Percentiles rank a stretch among this genome's conserved stretches.
These are phyloP conservation scores for Diplolepis rosae DNA, from an alignment of 2,888 invertebrate species.

Conservation along the genomic window DNA sequence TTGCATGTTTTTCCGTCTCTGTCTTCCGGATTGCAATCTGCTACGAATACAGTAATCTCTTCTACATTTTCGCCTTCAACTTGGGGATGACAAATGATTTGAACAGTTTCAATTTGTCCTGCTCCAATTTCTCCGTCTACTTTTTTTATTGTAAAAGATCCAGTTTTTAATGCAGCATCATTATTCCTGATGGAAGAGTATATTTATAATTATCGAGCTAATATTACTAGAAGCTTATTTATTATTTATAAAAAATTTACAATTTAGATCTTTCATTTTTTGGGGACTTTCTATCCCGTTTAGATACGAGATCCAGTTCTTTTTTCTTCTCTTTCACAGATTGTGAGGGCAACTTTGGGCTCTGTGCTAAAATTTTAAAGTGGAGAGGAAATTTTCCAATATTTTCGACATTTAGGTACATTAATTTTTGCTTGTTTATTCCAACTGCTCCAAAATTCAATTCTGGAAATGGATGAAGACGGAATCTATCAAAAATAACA, in stretches of 20 bases:
- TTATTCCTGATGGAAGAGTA: conserved; percentile 16
- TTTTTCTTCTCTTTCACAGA: conserved; percentile 1
- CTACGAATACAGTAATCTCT: conserved; percentile 65
- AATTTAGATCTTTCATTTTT: background rate
- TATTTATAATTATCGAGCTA: conserved; percentile 19
- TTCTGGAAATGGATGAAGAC: conserved; percentile 77
- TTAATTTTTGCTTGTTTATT: conserved; percentile 75
- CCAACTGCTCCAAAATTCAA: conserved; percentile 78
- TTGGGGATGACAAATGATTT: conserved; percentile 68
- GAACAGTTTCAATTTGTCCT: conserved; percentile 62
- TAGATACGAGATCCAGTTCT: background rate
- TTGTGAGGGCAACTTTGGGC: background rate
- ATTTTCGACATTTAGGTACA: conserved; percentile 78
- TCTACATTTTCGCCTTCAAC: conserved; percentile 66
- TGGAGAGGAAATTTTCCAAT: conserved; percentile 78
- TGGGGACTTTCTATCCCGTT: background rate
- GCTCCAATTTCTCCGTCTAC: conserved; percentile 68
- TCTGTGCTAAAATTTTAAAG: conserved; percentile 58
- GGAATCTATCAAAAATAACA: conserved; percentile 73
- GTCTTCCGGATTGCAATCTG: conserved; percentile 74
- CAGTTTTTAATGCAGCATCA: conserved; percentile 56
- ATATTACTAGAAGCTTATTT: too few species aligned
- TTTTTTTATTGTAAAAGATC: conserved; percentile 69
- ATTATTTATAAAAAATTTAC: background rate
- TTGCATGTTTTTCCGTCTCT: conserved; percentile 74